These are phyloP conservation scores for Nibea albiflora DNA, from an alignment of 2,113 vertebrate genomes.

Conservation along the genomic window DNA sequence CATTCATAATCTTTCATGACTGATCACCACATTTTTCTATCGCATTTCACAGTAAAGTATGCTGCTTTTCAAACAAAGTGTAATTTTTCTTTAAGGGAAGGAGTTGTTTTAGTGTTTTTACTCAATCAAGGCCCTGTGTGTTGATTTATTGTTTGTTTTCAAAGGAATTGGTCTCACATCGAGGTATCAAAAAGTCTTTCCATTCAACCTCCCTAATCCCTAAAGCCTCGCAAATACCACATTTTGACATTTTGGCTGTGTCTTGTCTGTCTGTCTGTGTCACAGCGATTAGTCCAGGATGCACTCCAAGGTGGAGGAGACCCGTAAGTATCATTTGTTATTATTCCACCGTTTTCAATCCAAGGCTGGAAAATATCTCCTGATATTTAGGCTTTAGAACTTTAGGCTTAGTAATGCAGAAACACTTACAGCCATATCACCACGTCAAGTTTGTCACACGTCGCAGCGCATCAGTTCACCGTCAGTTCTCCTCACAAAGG, in stretches of 20 bases:
- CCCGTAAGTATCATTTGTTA: slow-evolving; percentile 89
- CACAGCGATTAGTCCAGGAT: slow-evolving; percentile 92
- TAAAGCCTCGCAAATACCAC: not conserved
- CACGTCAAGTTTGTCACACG: no score
- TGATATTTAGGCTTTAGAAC: not conserved
- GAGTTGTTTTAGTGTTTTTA: not conserved
- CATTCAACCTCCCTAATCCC: not conserved
- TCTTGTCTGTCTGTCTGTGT: slow-evolving; percentile 33
- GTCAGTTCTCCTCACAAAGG: slow-evolving; percentile 77
- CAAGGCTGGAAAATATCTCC: not conserved
- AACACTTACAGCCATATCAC: not conserved
- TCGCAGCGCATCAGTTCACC: not conserved
- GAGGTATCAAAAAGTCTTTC: not conserved
- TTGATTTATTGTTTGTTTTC: not conserved
- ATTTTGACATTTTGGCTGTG: slow-evolving; percentile 23
- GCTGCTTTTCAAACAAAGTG: not conserved
- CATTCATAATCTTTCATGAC: slow-evolving; percentile 13
- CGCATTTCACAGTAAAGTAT: not conserved
- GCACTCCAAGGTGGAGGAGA: slow-evolving; percentile 93
- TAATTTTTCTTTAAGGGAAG: not conserved
- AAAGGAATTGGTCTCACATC: not conserved
- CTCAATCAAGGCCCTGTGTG: not conserved
- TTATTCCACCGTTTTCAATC: not conserved
- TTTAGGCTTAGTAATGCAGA: no score
- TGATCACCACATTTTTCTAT: slow-evolving; percentile 1